These are phyloP conservation scores for Emys orbicularis DNA, from an alignment of 2,797 vertebrate species.

Conservation along the genomic window DNA sequence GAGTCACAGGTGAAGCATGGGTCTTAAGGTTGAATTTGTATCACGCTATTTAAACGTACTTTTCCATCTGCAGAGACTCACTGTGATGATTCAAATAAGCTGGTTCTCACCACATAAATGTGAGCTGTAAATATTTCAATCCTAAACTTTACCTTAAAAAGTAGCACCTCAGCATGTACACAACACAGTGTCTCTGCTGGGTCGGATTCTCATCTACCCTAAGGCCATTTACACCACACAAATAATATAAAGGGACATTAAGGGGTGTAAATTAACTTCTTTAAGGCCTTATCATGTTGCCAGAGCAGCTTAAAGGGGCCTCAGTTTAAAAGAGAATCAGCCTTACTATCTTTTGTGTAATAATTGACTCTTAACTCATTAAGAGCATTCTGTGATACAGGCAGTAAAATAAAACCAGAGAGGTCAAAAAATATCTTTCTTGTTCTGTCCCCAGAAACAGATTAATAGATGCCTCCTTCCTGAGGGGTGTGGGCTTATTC, in stretches of 20 bases:
- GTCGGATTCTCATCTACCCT: neutral
- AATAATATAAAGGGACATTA: neutral
- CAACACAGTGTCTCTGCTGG: neutral
- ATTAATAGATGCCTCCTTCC: accelerated
- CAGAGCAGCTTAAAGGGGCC: neutral
- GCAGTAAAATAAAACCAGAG: neutral
- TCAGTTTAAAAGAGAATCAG: neutral
- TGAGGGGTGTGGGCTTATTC: neutral
- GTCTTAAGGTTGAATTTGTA: neutral
- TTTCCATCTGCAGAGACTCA: neutral
- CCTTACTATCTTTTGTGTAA: neutral
- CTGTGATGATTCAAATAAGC: neutral
- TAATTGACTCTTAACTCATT: neutral
- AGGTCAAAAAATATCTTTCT: neutral
- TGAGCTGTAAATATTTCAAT: neutral
- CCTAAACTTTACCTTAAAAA: neutral
- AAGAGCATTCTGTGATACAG: neutral
- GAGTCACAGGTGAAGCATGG: neutral
- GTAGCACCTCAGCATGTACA: neutral
- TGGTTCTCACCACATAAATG: neutral
- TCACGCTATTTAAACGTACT: neutral
- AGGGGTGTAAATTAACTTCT: neutral
- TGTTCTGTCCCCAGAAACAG: neutral
- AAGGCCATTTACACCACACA: neutral
- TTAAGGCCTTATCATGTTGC: neutral